These are phyloP conservation scores for Homarus gammarus DNA, from an alignment of 2,888 invertebrate species.

Conservation along the genomic window DNA sequence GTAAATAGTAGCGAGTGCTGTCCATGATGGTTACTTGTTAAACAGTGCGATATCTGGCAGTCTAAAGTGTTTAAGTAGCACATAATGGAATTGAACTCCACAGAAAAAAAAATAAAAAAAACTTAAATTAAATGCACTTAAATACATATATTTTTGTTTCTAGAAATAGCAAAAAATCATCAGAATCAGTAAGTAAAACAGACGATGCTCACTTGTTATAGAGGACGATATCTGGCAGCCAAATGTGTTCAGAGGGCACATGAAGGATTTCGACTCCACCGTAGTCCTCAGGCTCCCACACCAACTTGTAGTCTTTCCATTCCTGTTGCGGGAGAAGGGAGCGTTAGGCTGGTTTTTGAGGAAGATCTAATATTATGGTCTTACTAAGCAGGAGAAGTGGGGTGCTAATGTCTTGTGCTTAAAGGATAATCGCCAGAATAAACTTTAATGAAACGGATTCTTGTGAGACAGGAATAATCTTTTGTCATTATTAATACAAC, in stretches of 20 bases:
- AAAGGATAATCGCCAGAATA: no score
- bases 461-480: no score
- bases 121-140: not conserved
- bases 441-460: no score
- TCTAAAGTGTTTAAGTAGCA: conserved; percentile 98
- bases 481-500: no score
- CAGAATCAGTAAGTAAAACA: not conserved
- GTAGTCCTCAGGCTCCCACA: conserved; percentile 91
- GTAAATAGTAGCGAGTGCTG: no score
- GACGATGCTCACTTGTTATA: conserved; percentile 84
- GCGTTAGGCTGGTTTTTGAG: not conserved
- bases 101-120: no score
- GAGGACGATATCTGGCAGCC: conserved; percentile 96
- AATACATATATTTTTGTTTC: not conserved
- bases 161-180: not conserved
- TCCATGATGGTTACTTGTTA: conserved; percentile 83
- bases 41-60: conserved; percentile 96
- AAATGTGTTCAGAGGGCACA: conserved; percentile 97
- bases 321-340: conserved; percentile 82
- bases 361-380: no score
- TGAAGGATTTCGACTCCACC: conserved; percentile 97
- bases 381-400: no score
- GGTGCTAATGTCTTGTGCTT: no score
- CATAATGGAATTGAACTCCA: conserved; percentile 97
- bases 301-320: conserved; percentile 97